Percentiles rank a stretch among this genome's conserved stretches.
Evolutionary conservation across 1,140 invertebrate species (phyloP).

Genomic region (Rhizoglyphus robini): DNA sequence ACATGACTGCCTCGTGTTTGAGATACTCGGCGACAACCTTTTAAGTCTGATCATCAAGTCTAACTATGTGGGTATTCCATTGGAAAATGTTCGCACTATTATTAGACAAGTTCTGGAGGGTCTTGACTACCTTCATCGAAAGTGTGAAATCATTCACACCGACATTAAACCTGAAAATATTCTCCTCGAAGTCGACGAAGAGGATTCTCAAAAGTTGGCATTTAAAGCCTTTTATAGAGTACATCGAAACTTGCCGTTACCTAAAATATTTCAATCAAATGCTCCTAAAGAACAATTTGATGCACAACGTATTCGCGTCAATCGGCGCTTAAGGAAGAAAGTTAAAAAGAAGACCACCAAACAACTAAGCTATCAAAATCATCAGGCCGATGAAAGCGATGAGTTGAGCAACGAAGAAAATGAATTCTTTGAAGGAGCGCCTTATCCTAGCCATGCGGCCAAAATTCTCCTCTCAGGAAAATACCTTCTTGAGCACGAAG

Average conservation of each 20-base stretch:
- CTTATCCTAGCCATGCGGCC: not conserved
- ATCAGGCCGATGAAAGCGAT: not conserved
- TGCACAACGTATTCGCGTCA: conserved; percentile 38
- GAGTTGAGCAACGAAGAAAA: not conserved
- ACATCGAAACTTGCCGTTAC: conserved; percentile 71
- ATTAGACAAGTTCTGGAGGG: conserved; percentile 88
- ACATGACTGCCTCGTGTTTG: conserved; percentile 87
- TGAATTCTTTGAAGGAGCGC: not conserved
- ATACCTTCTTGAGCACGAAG: conserved; percentile 14
- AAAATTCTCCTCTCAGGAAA: not conserved
- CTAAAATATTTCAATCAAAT: conserved; percentile 49
- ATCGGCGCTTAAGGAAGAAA: conserved; percentile 94
- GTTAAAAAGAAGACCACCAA: conserved; percentile 72
- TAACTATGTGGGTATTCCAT: conserved; percentile 91
- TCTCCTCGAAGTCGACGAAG: conserved; percentile 71
- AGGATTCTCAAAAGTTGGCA: conserved; percentile 74
- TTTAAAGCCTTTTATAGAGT: conserved; percentile 74
- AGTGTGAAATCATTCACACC: conserved; percentile 96
- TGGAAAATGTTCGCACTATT: conserved; percentile 84
- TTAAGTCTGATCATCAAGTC: conserved; percentile 94
- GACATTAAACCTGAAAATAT: conserved; percentile 99
- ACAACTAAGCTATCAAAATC: not conserved
- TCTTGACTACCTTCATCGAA: conserved; percentile 87
- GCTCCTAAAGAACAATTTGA: conserved; percentile 21
- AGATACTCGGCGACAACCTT: conserved; percentile 92